Evolutionary conservation across 2,797 vertebrate species (phyloP), one percentile per base, ranked within the genome.

Genomic region (Cygnus olor): DNA sequence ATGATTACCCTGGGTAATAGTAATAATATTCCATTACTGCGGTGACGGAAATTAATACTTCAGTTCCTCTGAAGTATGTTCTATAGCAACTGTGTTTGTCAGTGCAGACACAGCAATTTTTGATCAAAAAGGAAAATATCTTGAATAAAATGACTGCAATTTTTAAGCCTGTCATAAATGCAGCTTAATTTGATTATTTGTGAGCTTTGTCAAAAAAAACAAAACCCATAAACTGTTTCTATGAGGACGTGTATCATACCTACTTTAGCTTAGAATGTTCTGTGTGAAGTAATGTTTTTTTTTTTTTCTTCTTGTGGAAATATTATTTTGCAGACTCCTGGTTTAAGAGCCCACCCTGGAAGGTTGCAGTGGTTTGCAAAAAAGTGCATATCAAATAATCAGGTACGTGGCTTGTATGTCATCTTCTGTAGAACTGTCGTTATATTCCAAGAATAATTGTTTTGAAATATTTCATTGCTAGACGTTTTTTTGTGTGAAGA

Each of bases 281-380:
- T 69, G 0, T 57, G 32, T 63, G 15, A 64, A 81, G 30, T 93
- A 71, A 94, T 32, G 8, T 63, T 8, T 58, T 11, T 12, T 40
- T 42, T 44, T 14, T 40, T 17, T 44, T 20, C 72, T 79, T 53
- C 65, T 11, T 93, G 3, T 90, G 72, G 24, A 90, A 95, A 89
- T 96, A 88, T 94, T 94, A 86, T 95, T 94, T 97, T 97, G 42
- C 93, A 99, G 99, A 99, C 99, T 36, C 99, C 99, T 9, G 99
- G 99, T 57, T 95, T 99, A 88, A 99, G 99, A 97, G 98, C 99
- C 24, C 98, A 97, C 76, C 80, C 98, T 63, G 69, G 96, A 64
- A 98, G 98, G 72, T 85, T 99, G 71, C 98, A 98, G 54, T 99
- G 99, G 99, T 99, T 97, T 96, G 98, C 98, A 51, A 98, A 98